phyloP scores from a whole-genome alignment of 2,888 invertebrate species.

The Ctena decussata region DNA sequence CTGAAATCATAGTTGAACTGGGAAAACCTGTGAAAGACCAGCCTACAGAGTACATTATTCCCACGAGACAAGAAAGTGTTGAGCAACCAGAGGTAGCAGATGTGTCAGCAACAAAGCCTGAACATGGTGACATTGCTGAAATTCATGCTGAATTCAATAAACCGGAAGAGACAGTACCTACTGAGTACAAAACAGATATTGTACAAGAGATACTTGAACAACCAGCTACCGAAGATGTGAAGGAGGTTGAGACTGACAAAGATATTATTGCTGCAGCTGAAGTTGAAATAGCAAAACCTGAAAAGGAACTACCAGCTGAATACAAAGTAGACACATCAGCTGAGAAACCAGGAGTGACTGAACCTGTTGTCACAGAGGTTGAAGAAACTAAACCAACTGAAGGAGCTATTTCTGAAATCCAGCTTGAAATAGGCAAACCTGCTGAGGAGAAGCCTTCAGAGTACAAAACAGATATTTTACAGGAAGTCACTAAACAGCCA shows the following conservation, averaged over 20 bases:
- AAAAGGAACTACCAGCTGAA: conserved; percentile 52
- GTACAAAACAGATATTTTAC: conserved; percentile 35
- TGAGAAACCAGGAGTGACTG: conserved; percentile 6
- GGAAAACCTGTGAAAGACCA: background rate
- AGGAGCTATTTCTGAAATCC: conserved; percentile 36
- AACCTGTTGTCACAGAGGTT: background rate
- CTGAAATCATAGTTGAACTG: background rate
- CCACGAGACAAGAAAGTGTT: conserved; percentile 41
- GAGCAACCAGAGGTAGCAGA: conserved; percentile 26
- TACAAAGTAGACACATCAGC: conserved; percentile 42
- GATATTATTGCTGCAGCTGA: conserved; percentile 21
- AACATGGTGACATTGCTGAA: conserved; percentile 44
- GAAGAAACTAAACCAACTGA: background rate
- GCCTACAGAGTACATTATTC: conserved; percentile 56
- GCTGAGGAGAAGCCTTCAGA: conserved; percentile 28
- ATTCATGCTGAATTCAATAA: conserved; percentile 55
- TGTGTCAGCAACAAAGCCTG: conserved; percentile 46
- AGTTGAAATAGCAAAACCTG: conserved; percentile 42
- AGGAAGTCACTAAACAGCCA: conserved; percentile 33
- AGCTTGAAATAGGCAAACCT: conserved; percentile 18
- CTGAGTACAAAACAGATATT: background rate
- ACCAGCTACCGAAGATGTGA: conserved; percentile 41
- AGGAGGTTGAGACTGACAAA: conserved; percentile 33
- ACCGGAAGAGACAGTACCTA: conserved; percentile 20
- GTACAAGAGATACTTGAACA: conserved; percentile 33